Base-by-base conservation (phyloP, 2,888 invertebrate genomes). In the Acrobasis suavella region DNA sequence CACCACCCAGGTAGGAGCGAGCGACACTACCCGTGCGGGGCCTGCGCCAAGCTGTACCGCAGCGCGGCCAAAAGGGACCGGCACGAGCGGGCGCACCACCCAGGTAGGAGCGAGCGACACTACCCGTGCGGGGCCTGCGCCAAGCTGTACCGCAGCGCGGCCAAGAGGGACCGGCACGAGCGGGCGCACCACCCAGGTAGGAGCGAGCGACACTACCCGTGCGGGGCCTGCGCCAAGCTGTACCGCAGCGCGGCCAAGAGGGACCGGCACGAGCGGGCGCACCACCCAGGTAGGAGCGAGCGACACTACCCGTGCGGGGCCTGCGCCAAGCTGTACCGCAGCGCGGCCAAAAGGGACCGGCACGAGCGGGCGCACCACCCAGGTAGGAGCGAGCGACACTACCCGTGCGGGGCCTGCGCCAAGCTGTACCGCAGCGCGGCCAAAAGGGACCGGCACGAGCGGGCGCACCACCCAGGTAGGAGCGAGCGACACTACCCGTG, bases 101-200 rank as follows among this genome's bases (percentile, higher is more conserved):
- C 22, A 22, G 22, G 22, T 22, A 22, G 22, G 22, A 3, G 96
- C 14, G 96, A 96, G 52, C 93, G 95, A 14, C 95, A 96, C 77
- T 98, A 96, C 83, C 96, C 95, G 78, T 98, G 98, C 85, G 96
- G 95, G 74, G 96, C 96, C 73, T 98, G 97, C 83, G 95, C 96
- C 65, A 96, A 96, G 88, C 93, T 95, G 52, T 97, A 97, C 86
- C 96, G 96, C 82, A 96, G 96, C 67, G 96, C 96, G 75, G 96
- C 96, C 61, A 97, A 97, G 80, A 93, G 97, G 32, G 96, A 97
- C 83, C 94, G 94, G 1, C 97, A 97, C 81, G 96, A 97, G 67
- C 83, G 95, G 69, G 96, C 95, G 78, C 96, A 96, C 81, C 97
- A 97, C 89, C 97, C 97, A 0, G 97, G 97, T 63, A 73, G 22